Conservation (phyloP, 2,888 invertebrate genomes). For the Nematopogon swammerdamellus region DNA sequence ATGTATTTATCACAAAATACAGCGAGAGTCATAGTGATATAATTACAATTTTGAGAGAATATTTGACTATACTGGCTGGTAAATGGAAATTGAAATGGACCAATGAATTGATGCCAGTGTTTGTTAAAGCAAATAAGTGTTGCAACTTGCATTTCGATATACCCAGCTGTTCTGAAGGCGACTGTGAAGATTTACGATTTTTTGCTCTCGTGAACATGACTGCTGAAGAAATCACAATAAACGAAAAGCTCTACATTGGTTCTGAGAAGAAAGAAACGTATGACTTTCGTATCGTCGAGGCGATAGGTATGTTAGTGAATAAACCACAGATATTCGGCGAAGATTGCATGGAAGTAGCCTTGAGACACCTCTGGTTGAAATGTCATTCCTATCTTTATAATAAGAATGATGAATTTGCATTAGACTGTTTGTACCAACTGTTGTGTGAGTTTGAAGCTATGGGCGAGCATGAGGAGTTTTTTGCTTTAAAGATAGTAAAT, state of each 20-base stretch:
- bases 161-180: conserved; percentile 33
- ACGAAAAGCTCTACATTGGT: conserved; percentile 27
- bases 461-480: conserved; percentile 32
- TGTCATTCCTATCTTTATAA: conserved; percentile 37
- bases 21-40: conserved; percentile 55
- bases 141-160: conserved; percentile 44
- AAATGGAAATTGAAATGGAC: conserved; percentile 69
- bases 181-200: conserved; percentile 29
- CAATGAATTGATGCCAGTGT: conserved; percentile 51
- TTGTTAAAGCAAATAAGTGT: conserved; percentile 58
- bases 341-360: conserved; percentile 30
- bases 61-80: conserved; percentile 51
- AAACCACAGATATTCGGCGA: conserved; percentile 36
- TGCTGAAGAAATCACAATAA: conserved; percentile 38
- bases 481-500: conserved; percentile 28
- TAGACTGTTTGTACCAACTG: conserved; percentile 42
- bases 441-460: conserved; percentile 41
- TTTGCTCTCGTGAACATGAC: conserved; percentile 35
- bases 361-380: conserved; percentile 43
- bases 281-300: conserved; percentile 31
- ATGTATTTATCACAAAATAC: conserved; percentile 58
- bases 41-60: conserved; percentile 59
- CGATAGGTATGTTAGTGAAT: conserved; percentile 32
- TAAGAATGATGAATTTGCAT: conserved; percentile 35
- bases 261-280: conserved; percentile 21